These are phyloP conservation scores for Malurus melanocephalus DNA, from an alignment of 2,113 vertebrate genomes.

Conservation along the genomic window DNA sequence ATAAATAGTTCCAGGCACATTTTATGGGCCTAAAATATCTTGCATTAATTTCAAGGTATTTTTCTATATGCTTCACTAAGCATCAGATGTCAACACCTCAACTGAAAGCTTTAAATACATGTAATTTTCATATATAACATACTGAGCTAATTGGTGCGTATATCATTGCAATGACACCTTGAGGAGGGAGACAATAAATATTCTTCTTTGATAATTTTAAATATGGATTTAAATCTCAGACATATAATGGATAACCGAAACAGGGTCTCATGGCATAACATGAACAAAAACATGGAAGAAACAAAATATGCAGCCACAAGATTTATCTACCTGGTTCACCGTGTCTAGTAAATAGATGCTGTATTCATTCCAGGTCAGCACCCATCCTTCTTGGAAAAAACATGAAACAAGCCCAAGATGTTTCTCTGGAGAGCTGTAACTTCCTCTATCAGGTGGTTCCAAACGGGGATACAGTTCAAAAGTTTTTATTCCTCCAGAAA, in stretches of 20 bases:
- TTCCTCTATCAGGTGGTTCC: conserved; percentile 61
- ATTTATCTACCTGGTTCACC: conserved; percentile 78
- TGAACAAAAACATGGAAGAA: not conserved
- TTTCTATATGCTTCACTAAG: not conserved
- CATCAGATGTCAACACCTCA: not conserved
- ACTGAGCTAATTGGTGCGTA: not conserved
- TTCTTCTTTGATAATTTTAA: not conserved
- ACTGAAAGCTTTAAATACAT: not conserved
- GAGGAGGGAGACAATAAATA: not conserved
- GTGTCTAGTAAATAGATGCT: conserved; percentile 91
- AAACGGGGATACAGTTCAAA: conserved; percentile 89
- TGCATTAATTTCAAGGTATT: not conserved
- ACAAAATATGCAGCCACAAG: not conserved
- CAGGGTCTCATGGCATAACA: rapidly evolving
- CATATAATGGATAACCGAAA: not conserved
- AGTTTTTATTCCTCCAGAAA: conserved; percentile 80
- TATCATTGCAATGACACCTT: not conserved
- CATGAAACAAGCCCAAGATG: conserved; percentile 88
- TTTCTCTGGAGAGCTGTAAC: conserved; percentile 77
- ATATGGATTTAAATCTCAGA: not conserved
- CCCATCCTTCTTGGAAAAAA: conserved; percentile 89
- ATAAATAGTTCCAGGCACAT: not conserved
- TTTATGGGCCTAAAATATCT: not conserved
- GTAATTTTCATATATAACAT: not conserved
- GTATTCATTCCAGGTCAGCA: conserved; percentile 96